Percentiles rank a stretch among this genome's conserved stretches.
phyloP scores from a whole-genome alignment of 1,140 invertebrate genomes.

The Papilio machaon region DNA sequence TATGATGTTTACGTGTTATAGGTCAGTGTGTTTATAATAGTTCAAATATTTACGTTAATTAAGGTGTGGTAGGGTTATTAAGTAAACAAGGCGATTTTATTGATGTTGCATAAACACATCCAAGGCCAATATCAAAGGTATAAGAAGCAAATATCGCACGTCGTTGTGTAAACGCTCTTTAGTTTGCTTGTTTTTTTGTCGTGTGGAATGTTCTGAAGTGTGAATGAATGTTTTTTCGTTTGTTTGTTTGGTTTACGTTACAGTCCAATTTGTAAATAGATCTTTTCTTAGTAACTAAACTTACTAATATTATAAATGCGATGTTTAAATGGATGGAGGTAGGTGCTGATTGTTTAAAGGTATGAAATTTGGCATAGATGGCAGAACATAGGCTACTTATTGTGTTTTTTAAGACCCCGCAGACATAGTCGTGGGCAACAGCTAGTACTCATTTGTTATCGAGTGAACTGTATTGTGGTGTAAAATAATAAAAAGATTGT shows the following conservation, averaged over 20 bases:
- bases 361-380: too few relatives aligned
- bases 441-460: too few relatives aligned
- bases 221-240: neutral
- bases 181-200: constrained; percentile 19
- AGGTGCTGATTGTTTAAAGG: too few relatives aligned
- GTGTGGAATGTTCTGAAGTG: constrained; percentile 1
- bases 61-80: constrained; percentile 29
- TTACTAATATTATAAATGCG: too few relatives aligned
- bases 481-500: too few relatives aligned
- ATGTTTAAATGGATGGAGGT: too few relatives aligned
- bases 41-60: constrained; percentile 29
- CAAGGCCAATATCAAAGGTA: neutral
- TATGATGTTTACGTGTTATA: constrained; percentile 14
- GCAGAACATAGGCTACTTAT: too few relatives aligned
- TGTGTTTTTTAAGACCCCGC: too few relatives aligned
- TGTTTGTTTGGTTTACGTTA: constrained; percentile 13
- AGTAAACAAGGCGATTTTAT: constrained; percentile 20
- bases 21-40: constrained; percentile 9
- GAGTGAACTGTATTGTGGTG: too few relatives aligned
- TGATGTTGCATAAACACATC: constrained; percentile 24
- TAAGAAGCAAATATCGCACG: constrained; percentile 27
- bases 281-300: neutral
- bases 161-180: neutral
- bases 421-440: too few relatives aligned
- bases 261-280: neutral